A percentile compares a stretch with the other conserved stretches of the same genome.
phyloP scores from a whole-genome alignment of 2,888 invertebrate species.

The Lacanobia oleracea region DNA sequence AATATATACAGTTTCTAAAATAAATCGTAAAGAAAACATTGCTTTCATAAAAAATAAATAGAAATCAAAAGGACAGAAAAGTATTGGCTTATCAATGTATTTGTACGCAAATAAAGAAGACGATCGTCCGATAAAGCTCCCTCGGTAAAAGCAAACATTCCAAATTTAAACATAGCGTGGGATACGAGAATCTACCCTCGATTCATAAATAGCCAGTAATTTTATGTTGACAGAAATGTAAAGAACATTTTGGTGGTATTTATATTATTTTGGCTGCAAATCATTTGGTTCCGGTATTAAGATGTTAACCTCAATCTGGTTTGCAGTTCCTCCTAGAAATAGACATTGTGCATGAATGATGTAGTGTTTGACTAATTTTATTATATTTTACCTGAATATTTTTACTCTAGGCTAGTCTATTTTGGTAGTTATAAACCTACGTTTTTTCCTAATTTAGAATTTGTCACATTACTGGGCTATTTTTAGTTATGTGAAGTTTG shows the following conservation, averaged over 20 bases:
- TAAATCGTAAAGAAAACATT: too few species aligned
- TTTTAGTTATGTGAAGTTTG: neutral
- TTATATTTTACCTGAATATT: neutral
- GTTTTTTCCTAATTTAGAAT: neutral
- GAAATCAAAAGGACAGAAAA: neutral
- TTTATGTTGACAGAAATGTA: constrained; percentile 19
- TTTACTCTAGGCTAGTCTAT: too few species aligned
- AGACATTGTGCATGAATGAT: neutral
- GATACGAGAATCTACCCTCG: constrained; percentile 36
- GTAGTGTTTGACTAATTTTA: neutral
- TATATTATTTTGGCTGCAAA: constrained; percentile 14
- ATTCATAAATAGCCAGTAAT: constrained; percentile 42
- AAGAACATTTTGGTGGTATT: constrained; percentile 5
- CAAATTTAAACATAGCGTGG: constrained; percentile 42
- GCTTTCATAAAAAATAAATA: neutral
- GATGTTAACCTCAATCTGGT: neutral
- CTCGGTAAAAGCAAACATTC: constrained; percentile 32
- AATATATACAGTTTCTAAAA: too few species aligned
- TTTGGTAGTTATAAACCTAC: too few species aligned
- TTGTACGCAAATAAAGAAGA: neutral
- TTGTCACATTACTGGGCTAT: neutral
- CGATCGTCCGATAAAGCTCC: constrained; percentile 17
- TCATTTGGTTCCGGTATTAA: neutral
- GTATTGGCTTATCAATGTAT: constrained; percentile 2
- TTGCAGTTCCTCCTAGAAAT: neutral